Evolutionary conservation across 2,888 invertebrate genomes (phyloP), one percentile per base, ranked within the genome.

Genomic region (Dynastes grantii): DNA sequence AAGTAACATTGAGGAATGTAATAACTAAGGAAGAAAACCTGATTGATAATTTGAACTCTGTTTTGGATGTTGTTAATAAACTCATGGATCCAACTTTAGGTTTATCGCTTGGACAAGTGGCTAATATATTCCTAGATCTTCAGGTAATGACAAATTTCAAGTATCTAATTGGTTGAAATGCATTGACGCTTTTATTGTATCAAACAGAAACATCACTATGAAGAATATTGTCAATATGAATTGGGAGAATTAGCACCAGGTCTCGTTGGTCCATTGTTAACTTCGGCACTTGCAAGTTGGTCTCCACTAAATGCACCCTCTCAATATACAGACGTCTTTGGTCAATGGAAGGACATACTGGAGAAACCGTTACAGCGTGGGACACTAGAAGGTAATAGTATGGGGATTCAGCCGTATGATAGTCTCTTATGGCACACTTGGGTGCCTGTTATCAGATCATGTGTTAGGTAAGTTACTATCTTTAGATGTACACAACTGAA

Each of bases 401-500:
- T 88, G 83, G 89, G 88, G 83, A 90, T 91, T 5, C 92, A 92
- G 83, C 95, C 96, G 0, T 97, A 95, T 86, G 95, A 96, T 88
- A 93, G 93, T 84, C 90, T 98, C 78, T 90, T 98, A 83, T 97
- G 97, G 97, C 95, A 96, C 86, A 94, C 95, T 80, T 96, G 97
- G 93, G 93, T 97, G 90, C 97, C 97, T n/a, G 91, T 92, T 79
- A 90, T 98, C 80, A 92, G 95, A 83, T 90, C 91, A 58, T 93
- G 94, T 63, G 92, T 94, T 82, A 92, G 92, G 95, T 94, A 88
- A 92, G 93, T 92, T 83, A 76, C 81, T 81, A 82, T 32, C 58
- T 65, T 68, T 65, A 77, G 76, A 51, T 77, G 65, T 67, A 77
- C 16, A 65, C 76, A 68, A 67, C 65, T 77, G 71, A 77, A 77